Evolutionary conservation across 2,888 invertebrate genomes (phyloP).

Genomic region (Agrilus mali): DNA sequence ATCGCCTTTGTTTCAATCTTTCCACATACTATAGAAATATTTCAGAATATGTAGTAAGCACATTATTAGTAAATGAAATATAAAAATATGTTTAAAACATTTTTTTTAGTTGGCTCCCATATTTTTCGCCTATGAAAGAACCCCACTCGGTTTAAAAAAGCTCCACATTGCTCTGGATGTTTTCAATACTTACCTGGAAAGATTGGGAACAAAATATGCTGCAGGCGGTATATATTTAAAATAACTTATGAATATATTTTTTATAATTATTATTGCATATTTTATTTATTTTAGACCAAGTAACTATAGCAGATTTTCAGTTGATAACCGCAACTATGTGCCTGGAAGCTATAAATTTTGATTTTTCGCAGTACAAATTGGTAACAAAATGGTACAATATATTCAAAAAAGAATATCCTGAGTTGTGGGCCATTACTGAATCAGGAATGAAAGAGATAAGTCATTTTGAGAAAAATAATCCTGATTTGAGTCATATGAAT

Average conservation of each 20-base stretch:
- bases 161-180: conserved; percentile 50
- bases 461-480: conserved; percentile 57
- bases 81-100: conserved; percentile 1
- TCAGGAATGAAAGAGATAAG: conserved; percentile 56
- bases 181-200: conserved; percentile 54
- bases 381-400: conserved; percentile 54
- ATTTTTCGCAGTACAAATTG: conserved; percentile 45
- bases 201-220: conserved; percentile 47
- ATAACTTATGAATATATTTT: background rate
- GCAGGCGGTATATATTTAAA: conserved; percentile 39
- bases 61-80: background rate
- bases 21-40: conserved; percentile 62
- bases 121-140: conserved; percentile 61
- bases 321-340: conserved; percentile 59
- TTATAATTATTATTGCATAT: background rate
- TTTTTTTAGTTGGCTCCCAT: conserved; percentile 56
- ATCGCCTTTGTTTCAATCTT: conserved; percentile 65
- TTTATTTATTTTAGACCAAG: conserved; percentile 33
- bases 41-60: conserved; percentile 48
- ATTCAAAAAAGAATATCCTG: conserved; percentile 54
- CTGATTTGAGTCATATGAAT: conserved; percentile 53
- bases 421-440: conserved; percentile 57
- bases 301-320: conserved; percentile 67
- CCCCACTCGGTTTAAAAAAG: conserved; percentile 53
- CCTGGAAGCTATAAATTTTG: conserved; percentile 56